Base-by-base conservation (phyloP, 1,140 invertebrate species). In the Megathymus violae region DNA sequence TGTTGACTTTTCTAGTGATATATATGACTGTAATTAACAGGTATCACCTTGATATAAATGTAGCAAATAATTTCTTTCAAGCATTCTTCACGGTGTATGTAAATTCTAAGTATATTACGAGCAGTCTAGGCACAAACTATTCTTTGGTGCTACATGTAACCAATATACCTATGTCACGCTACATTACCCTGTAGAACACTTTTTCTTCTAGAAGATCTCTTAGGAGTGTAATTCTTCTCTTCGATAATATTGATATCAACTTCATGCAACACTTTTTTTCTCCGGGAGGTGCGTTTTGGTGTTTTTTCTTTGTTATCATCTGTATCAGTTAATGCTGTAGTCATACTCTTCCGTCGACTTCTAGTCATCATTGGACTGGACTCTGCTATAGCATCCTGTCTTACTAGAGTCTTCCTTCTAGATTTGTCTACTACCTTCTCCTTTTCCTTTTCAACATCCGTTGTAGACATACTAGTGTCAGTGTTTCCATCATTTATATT, bases 321-420 rank as follows among this genome's bases (percentile, higher is more conserved):
- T 16, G 16, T 46, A 9, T 14, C 19, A 44, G 13, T 22, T 5
- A 22, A 5, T 22, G 5, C 27, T 13, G 67, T 52, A 10, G 66
- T 69, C 0, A 69, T 16, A 44, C 73, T 80, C 66, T 80, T 80
- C 4, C 80, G 51, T 4, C 74, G 67, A 38, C 80, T 88, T 36
- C 82, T 67, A 0, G 82, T 88, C 66, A 77, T 66, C 0, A 81
- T 70, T 0, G 76, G 76, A 48, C 71, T 78, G 14, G 61, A 43
- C 0, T 77, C 71, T 16, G 75, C 78, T 4, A 60, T 36, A 6
- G 80, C 82, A n/a, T 84, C 69, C 25, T 85, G 82, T n/a, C 79
- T 64, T 0, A 64, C 46, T 3, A 76, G 46, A 0, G 64, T 48
- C 41, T 71, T 79, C 9, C 64, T 72, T 66, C 51, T 67, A 4